Evolutionary conservation across 2,888 invertebrate species (phyloP).

Genomic region (Cephus pulcher): DNA sequence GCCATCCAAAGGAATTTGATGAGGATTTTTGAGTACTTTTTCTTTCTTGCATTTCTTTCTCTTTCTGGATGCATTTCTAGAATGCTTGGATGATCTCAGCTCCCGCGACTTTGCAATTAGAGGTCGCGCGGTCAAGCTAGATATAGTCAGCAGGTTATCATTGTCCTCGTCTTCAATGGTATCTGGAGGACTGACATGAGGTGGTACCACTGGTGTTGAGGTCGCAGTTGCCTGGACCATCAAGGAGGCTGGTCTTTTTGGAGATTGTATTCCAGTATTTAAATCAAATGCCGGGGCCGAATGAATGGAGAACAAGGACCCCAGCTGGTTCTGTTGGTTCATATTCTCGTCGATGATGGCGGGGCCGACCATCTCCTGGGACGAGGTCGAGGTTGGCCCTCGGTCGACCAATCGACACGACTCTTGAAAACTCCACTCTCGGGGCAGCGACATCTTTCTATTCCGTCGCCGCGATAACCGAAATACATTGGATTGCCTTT

Average conservation of each 20-base stretch:
- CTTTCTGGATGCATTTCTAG: conserved; percentile 35
- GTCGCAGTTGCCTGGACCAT: conserved; percentile 66
- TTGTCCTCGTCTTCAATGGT: conserved; percentile 75
- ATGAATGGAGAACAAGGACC: conserved; percentile 76
- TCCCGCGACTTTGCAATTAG: conserved; percentile 78
- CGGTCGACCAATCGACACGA: conserved; percentile 62
- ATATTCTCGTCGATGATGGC: conserved; percentile 59
- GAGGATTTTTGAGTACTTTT: conserved; percentile 40
- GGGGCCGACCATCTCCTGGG: conserved; percentile 55
- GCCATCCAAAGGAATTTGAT: conserved; percentile 73
- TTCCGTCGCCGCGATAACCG: conserved; percentile 55
- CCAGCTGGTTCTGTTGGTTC: conserved; percentile 68
- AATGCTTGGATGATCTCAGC: conserved; percentile 66
- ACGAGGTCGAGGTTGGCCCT: conserved; percentile 42
- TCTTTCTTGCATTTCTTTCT: conserved; percentile 31
- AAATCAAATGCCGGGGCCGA: conserved; percentile 72
- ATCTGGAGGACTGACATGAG: conserved; percentile 66
- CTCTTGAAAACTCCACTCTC: conserved; percentile 73
- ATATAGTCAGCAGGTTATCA: conserved; percentile 78
- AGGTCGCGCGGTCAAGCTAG: conserved; percentile 79
- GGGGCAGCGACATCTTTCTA: conserved; percentile 71
- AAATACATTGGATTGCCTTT: conserved; percentile 62
- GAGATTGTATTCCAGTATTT: conserved; percentile 49
- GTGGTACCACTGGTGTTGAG: conserved; percentile 64
- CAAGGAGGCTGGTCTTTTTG: conserved; percentile 67